Evolutionary conservation across 1,140 invertebrate genomes (phyloP), one percentile per base, ranked within the genome.

Genomic region (Asobara japonica): DNA sequence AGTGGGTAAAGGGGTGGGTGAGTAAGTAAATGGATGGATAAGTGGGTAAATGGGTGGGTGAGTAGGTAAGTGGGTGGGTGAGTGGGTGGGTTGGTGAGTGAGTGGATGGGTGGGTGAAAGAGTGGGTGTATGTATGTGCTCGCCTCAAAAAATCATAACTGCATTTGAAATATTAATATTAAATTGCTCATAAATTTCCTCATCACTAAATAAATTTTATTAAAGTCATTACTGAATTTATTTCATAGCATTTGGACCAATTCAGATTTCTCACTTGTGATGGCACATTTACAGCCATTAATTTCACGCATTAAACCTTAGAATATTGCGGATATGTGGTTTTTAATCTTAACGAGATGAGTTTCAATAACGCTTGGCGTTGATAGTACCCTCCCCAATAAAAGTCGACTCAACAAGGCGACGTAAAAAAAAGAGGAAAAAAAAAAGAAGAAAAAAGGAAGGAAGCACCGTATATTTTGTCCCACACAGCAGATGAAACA

Each of bases 331-430:
- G 25, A 13, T 65, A 36, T 16, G n/a, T 33, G 62, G 25, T 31
- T 33, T 27, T 31, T 36, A 33, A 30, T 48, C 30, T 29, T 45
- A 62, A 48, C 69, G 25, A 65, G 45, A 22, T 72, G 45, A 36
- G 60, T 51, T 72, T 72, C 65, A 72, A 66, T 67, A 51, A 66
- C 73, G 74, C 71, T 77, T 82, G 79, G 77, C 80, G 79, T 77
- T 72, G 72, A 78, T 81, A 81, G n/a, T n/a, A n/a, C n/a, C n/a
- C n/a, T 78, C 78, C 74, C 80, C 78, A 81, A 80, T 83, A 82
- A 83, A 82, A 82, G 80, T 83, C 82, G 80, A 79, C 51, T 16
- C 64, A 64, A 38, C 38, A 62, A 51, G 60, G 64, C 22, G 51
- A 64, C 70, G 30, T 65, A 60, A 56, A 60, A 33, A 65, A 66